phyloP scores from a whole-genome alignment of 2,888 invertebrate species.

The Boloria selene region DNA sequence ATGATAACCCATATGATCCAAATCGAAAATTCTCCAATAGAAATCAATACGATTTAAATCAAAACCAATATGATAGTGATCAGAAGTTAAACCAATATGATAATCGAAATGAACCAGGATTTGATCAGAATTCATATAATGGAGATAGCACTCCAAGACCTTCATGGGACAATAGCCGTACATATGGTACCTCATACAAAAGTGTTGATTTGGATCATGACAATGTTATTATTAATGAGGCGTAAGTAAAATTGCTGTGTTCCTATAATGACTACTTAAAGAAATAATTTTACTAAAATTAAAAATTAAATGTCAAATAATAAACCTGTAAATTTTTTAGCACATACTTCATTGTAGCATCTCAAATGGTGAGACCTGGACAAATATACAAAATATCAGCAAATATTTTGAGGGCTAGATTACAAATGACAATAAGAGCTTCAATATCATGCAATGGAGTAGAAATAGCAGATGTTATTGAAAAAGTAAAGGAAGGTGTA shows the following conservation, averaged over 20 bases:
- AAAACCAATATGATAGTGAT: conserved; percentile 48
- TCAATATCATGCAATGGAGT: conserved; percentile 95
- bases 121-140: conserved; percentile 49
- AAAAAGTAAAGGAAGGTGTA: conserved; percentile 92
- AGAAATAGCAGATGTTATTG: conserved; percentile 91
- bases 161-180: conserved; percentile 60
- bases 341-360: conserved; percentile 96
- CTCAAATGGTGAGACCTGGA: conserved; percentile 94
- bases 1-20: conserved; percentile 71
- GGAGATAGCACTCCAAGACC: conserved; percentile 60
- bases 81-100: conserved; percentile 55
- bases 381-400: conserved; percentile 95
- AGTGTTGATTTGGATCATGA: conserved; percentile 67
- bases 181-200: conserved; percentile 56
- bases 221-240: conserved; percentile 80
- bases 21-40: conserved; percentile 53
- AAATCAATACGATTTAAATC: conserved; percentile 49
- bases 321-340: conserved; percentile 68
- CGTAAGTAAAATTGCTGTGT: conserved; percentile 69
- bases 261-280: too few relatives aligned
- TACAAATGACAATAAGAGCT: conserved; percentile 92
- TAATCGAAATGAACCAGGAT: conserved; percentile 49
- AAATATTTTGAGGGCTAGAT: conserved; percentile 89
- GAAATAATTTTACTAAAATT: not conserved
- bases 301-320: too few relatives aligned